These are phyloP conservation scores for Chaetogeoica ovagalla DNA, from an alignment of 2,888 invertebrate species.

Conservation along the genomic window DNA sequence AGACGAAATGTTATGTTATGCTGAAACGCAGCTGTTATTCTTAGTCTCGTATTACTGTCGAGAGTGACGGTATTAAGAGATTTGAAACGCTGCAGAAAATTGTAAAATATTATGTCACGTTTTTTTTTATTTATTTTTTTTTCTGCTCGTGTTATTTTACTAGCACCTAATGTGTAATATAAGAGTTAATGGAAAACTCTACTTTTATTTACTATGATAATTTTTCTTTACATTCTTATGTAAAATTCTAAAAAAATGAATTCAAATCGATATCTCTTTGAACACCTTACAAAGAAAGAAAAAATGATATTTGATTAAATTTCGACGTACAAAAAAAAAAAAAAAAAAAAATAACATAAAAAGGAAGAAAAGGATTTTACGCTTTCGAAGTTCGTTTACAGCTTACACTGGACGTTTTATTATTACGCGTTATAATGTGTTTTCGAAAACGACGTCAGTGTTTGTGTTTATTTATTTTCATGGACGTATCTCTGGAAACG, in stretches of 20 bases:
- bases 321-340: too few species aligned
- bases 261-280: neutral
- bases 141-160: neutral
- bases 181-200: too few species aligned
- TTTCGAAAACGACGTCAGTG: neutral
- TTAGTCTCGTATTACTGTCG: neutral
- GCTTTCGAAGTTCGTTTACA: neutral
- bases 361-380: neutral
- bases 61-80: neutral
- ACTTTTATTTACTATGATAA: too few species aligned
- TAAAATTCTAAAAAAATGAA: neutral
- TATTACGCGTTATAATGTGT: neutral
- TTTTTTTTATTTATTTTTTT: neutral
- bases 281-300: neutral
- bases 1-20: neutral
- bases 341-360: neutral
- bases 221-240: too few species aligned
- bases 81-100: neutral
- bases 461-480: constrained; percentile 12
- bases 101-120: neutral
- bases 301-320: neutral
- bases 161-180: neutral
- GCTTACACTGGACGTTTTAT: neutral
- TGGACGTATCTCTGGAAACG: neutral
- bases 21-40: neutral